A percentile compares a stretch with the other conserved stretches of the same genome.
Conservation (phyloP, 2,888 invertebrate species). For the Rhorus exstirpatorius region DNA sequence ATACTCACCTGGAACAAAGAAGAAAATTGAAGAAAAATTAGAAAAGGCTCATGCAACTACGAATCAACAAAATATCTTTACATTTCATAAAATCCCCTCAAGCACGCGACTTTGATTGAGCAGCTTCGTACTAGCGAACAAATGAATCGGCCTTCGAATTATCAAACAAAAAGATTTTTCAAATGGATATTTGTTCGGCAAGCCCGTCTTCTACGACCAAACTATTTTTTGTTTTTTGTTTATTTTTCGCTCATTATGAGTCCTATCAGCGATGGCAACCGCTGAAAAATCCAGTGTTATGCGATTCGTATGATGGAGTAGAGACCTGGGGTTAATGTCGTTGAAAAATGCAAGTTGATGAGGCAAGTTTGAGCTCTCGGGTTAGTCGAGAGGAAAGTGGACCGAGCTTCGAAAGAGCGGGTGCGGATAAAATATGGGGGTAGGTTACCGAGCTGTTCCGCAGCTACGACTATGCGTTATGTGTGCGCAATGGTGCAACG, state of each 20-base stretch:
- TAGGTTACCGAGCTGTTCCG: slow-evolving; percentile 34
- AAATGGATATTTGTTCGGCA: too few species aligned
- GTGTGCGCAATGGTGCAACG: slow-evolving; percentile 45
- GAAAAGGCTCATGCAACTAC: background rate
- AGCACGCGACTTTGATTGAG: too few species aligned
- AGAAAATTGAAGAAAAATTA: background rate
- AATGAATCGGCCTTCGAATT: too few species aligned
- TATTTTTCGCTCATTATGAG: slow-evolving; percentile 4
- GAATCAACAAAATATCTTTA: too few species aligned
- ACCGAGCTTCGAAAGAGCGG: slow-evolving; percentile 19
- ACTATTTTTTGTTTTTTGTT: background rate
- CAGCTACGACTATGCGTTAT: slow-evolving; percentile 38
- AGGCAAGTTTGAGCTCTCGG: slow-evolving; percentile 45
- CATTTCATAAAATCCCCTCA: too few species aligned
- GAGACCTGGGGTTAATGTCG: slow-evolving; percentile 3
- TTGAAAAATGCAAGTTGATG: slow-evolving; percentile 59
- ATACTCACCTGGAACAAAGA: slow-evolving; percentile 6
- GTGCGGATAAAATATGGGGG: slow-evolving; percentile 61
- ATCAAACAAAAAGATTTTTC: too few species aligned
- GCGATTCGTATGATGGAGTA: slow-evolving; percentile 6
- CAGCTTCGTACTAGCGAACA: too few species aligned
- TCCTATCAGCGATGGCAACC: background rate
- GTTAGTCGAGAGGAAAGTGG: slow-evolving; percentile 1
- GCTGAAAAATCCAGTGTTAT: background rate
- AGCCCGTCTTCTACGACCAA: too few species aligned